Evolutionary conservation across 2,888 invertebrate species (phyloP).

Genomic region (Chaetogeoica ovagalla): DNA sequence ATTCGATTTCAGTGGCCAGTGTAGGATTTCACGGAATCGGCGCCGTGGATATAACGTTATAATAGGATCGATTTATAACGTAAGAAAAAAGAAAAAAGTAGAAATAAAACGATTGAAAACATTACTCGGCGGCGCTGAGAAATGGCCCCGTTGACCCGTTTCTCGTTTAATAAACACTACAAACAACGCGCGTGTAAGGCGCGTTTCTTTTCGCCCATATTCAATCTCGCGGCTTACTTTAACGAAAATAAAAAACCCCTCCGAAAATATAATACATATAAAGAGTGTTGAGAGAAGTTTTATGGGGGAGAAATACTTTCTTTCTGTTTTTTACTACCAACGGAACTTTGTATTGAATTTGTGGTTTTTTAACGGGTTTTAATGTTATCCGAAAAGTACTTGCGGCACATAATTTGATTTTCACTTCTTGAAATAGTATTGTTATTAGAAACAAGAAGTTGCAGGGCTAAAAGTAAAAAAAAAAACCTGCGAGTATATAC

Average conservation of each 20-base stretch:
- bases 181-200: not conserved
- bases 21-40: constrained; percentile 5
- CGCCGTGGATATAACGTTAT: constrained; percentile 9
- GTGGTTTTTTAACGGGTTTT: constrained; percentile 17
- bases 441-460: constrained; percentile 2
- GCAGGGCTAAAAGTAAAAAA: not conserved
- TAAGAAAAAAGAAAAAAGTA: not conserved
- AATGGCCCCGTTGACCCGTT: constrained; percentile 16
- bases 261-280: not conserved
- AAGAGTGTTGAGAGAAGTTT: constrained; percentile 9
- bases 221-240: not conserved
- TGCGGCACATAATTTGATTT: not conserved
- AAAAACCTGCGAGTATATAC: too few species aligned
- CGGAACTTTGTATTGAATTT: constrained; percentile 10
- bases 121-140: constrained; percentile 13
- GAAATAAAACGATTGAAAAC: constrained; percentile 30
- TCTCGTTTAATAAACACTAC: constrained; percentile 18
- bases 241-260: not conserved
- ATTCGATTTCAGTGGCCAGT: constrained; percentile 4
- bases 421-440: not conserved
- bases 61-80: constrained; percentile 33
- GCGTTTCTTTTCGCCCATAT: not conserved
- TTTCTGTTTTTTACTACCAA: not conserved
- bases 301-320: too few species aligned
- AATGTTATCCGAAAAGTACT: not conserved